A percentile compares a stretch with the other conserved stretches of the same genome.
Conservation (phyloP, 1,140 invertebrate genomes). For the Aphidius gifuensis region DNA sequence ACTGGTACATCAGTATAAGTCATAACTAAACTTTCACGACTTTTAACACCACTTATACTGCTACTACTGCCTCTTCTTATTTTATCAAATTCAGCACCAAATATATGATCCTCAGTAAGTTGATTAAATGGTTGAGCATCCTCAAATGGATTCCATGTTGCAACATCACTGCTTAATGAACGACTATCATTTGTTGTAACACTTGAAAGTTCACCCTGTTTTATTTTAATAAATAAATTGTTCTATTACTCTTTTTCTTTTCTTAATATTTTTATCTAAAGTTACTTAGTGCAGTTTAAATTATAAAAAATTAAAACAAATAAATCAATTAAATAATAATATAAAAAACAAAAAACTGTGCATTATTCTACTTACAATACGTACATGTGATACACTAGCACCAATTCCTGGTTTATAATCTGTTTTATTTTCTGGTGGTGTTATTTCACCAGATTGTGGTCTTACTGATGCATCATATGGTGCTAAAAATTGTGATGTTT, state of each 20-base stretch:
- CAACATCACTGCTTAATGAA: conserved; percentile 63
- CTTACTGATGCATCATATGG: conserved; percentile 70
- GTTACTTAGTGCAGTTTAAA: conserved; percentile 7
- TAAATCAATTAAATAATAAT: neutral
- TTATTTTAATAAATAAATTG: conserved; percentile 20
- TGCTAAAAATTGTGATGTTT: conserved; percentile 72
- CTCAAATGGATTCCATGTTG: conserved; percentile 82
- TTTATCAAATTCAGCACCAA: conserved; percentile 84
- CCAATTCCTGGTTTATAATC: conserved; percentile 47
- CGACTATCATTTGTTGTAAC: conserved; percentile 52
- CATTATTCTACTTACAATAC: conserved; percentile 55
- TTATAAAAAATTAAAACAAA: conserved; percentile 4
- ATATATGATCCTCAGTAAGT: conserved; percentile 79
- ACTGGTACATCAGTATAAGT: conserved; percentile 60
- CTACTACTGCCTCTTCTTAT: conserved; percentile 77
- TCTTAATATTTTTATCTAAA: neutral
- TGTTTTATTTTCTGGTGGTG: conserved; percentile 45
- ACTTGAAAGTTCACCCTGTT: conserved; percentile 53
- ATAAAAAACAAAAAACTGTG: conserved; percentile 45
- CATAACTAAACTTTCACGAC: conserved; percentile 73
- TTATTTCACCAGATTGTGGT: conserved; percentile 48
- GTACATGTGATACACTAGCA: conserved; percentile 52
- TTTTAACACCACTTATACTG: conserved; percentile 77
- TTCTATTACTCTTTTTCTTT: neutral
- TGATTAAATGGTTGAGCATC: conserved; percentile 69